These are phyloP conservation scores for Euplagia quadripunctaria DNA, from an alignment of 2,888 invertebrate genomes.

Conservation along the genomic window DNA sequence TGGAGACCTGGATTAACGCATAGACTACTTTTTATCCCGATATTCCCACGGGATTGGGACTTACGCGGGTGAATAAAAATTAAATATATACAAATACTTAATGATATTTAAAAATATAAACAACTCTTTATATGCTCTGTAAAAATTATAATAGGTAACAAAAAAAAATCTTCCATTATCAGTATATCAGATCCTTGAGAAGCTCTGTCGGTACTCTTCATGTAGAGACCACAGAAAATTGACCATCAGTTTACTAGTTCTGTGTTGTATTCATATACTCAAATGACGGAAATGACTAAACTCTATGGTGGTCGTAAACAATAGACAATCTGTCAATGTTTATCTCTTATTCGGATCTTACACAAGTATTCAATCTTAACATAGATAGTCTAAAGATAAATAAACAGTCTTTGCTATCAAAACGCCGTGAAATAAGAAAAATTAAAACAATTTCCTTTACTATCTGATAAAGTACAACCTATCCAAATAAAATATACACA, in stretches of 20 bases:
- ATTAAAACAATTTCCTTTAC: conserved; percentile 9
- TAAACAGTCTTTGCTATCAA: conserved; percentile 1
- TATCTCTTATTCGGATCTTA: conserved; percentile 16
- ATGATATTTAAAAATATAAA: no score
- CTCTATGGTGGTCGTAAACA: conserved; percentile 10
- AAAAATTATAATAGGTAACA: no score
- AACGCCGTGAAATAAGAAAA: conserved; percentile 16
- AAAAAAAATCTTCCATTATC: not conserved
- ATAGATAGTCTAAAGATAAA: no score
- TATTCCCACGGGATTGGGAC: no score
- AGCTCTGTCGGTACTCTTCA: not conserved
- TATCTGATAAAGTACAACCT: not conserved
- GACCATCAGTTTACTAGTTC: not conserved
- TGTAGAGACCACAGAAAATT: not conserved
- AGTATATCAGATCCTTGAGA: not conserved
- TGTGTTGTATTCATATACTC: not conserved
- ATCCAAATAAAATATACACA: conserved; percentile 26
- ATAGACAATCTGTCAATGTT: conserved; percentile 15
- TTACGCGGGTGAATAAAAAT: no score
- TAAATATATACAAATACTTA: no score
- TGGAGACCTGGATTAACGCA: no score
- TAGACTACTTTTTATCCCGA: no score
- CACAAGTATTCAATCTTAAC: conserved; percentile 1
- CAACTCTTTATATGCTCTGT: no score
- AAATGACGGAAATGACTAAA: conserved; percentile 11